Percentiles rank a stretch among this genome's conserved stretches.
These are phyloP conservation scores for Micrasema minimum DNA, from an alignment of 1,140 invertebrate genomes.

Conservation along the genomic window DNA sequence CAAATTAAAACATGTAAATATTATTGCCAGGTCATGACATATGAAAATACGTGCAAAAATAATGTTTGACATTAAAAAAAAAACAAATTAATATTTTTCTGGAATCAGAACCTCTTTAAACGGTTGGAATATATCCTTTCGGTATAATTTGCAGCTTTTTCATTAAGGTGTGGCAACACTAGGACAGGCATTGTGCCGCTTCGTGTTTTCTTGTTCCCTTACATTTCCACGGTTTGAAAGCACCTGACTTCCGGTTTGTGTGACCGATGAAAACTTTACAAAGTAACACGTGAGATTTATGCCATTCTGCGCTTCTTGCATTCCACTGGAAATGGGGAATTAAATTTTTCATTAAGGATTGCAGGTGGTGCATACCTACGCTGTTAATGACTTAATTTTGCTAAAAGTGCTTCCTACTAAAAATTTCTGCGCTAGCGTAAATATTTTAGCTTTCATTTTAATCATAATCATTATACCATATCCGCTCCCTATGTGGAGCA, in stretches of 20 bases:
- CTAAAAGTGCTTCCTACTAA: too few relatives aligned
- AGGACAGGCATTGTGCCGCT: conserved; percentile 48
- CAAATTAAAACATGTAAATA: background rate
- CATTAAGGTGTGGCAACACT: conserved; percentile 53
- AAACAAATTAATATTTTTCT: too few relatives aligned
- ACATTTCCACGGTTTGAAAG: conserved; percentile 45
- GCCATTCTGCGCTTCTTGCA: background rate
- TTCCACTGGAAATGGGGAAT: too few relatives aligned
- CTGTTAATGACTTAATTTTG: too few relatives aligned
- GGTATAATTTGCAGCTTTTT: conserved; percentile 52
- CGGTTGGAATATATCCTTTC: conserved; percentile 3
- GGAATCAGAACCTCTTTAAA: background rate
- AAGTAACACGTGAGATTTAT: conserved; percentile 9
- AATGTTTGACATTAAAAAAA: background rate
- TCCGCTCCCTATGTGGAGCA: too few relatives aligned
- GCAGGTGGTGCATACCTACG: too few relatives aligned
- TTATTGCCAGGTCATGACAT: too few relatives aligned
- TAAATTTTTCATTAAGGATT: too few relatives aligned
- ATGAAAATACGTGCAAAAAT: too few relatives aligned
- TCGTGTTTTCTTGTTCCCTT: conserved; percentile 49
- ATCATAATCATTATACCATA: too few relatives aligned
- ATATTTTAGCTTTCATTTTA: too few relatives aligned
- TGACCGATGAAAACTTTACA: conserved; percentile 8
- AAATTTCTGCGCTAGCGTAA: too few relatives aligned
- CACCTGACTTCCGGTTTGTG: conserved; percentile 50